These are phyloP conservation scores for Strigamia crassipes DNA, from an alignment of 2,888 invertebrate genomes.

Conservation along the genomic window DNA sequence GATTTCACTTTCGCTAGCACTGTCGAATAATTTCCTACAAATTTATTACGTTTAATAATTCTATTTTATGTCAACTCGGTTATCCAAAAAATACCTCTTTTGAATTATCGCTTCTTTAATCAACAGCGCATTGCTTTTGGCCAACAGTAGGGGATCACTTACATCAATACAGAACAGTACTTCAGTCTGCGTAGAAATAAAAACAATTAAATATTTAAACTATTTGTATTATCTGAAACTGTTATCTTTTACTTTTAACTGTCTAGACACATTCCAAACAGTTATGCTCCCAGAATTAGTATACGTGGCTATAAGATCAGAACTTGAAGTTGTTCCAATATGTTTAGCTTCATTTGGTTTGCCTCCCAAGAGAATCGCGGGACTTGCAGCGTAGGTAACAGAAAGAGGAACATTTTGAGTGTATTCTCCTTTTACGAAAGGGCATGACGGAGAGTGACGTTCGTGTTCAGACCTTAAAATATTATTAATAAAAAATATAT, in stretches of 20 bases:
- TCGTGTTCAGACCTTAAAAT: conserved; percentile 80
- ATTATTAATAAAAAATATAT: background rate
- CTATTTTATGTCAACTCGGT: background rate
- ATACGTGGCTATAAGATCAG: conserved; percentile 63
- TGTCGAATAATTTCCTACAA: background rate
- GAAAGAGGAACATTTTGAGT: conserved; percentile 93
- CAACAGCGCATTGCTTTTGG: background rate
- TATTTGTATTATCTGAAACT: conserved; percentile 66
- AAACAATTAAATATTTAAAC: background rate
- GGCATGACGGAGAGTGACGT: conserved; percentile 89
- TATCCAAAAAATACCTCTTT: background rate
- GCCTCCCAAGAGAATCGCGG: conserved; percentile 66
- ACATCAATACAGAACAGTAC: conserved; percentile 46
- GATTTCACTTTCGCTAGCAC: conserved; percentile 12
- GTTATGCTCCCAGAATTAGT: conserved; percentile 67
- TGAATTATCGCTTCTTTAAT: conserved; percentile 6
- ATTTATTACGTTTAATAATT: background rate
- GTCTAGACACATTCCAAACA: conserved; percentile 82
- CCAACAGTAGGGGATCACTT: conserved; percentile 33
- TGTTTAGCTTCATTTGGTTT: conserved; percentile 56
- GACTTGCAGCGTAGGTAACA: conserved; percentile 80
- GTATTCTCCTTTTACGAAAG: conserved; percentile 91
- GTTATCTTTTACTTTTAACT: conserved; percentile 68
- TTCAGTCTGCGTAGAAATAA: conserved; percentile 43
- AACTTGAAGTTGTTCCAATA: conserved; percentile 61